Evolutionary conservation across 2,888 invertebrate species (phyloP).

Genomic region (Ramazzottius varieornatus): DNA sequence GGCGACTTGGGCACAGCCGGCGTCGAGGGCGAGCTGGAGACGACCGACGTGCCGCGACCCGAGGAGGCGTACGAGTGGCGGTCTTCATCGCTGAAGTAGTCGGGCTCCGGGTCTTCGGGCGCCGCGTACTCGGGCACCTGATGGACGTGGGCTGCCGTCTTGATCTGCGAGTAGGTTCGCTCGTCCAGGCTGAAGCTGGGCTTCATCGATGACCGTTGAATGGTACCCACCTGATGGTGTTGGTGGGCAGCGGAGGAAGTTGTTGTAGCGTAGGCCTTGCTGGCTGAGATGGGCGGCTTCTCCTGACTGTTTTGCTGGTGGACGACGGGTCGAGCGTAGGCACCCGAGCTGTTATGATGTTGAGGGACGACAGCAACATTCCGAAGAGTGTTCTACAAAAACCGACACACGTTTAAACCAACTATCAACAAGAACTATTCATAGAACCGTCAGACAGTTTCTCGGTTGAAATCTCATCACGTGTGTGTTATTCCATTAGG

Average conservation of each 20-base stretch:
- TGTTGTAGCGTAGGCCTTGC: too few species aligned
- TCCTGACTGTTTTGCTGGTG: too few species aligned
- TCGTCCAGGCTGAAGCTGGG: background rate
- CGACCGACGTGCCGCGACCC: background rate
- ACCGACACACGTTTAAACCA: too few species aligned
- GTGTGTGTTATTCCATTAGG: too few species aligned
- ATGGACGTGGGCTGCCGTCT: background rate
- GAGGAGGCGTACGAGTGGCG: background rate
- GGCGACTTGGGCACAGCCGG: background rate
- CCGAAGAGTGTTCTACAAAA: too few species aligned
- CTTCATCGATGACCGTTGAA: background rate
- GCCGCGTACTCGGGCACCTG: background rate
- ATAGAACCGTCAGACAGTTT: too few species aligned
- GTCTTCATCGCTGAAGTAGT: constrained; percentile 3
- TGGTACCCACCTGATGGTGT: background rate
- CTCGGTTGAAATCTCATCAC: too few species aligned
- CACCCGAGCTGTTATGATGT: too few species aligned
- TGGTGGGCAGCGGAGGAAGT: background rate
- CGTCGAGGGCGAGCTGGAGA: background rate
- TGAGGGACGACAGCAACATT: too few species aligned
- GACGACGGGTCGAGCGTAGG: too few species aligned
- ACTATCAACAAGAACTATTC: too few species aligned
- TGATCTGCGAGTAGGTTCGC: background rate
- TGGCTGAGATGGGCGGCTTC: too few species aligned
- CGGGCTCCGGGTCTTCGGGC: background rate